Conservation (phyloP, 2,888 invertebrate species). For the Teleogryllus oceanicus region DNA sequence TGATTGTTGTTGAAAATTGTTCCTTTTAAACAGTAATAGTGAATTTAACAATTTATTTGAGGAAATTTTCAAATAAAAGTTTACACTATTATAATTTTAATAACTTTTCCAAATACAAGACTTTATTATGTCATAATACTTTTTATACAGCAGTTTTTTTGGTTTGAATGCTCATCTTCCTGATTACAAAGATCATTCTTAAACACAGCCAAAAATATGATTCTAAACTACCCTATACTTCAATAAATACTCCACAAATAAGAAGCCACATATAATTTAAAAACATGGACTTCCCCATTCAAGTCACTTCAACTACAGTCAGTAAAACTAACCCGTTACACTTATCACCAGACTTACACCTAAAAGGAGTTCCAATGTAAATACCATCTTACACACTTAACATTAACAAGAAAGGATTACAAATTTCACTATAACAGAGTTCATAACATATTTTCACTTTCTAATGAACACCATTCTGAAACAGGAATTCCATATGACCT, state of each 20-base stretch:
- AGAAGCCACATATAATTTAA: slow-evolving; percentile 18
- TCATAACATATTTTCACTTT: slow-evolving; percentile 18
- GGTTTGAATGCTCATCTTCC: neutral
- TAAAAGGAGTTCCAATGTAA: neutral
- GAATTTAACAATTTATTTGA: too few relatives aligned
- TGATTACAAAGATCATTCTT: neutral
- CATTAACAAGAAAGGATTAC: neutral
- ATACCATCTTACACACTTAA: slow-evolving; percentile 8
- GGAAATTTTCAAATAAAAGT: too few relatives aligned
- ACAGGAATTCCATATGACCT: neutral
- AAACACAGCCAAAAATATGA: slow-evolving; percentile 9
- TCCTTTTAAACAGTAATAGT: too few relatives aligned
- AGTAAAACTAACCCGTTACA: slow-evolving; percentile 6
- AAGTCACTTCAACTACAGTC: neutral
- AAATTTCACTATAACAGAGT: neutral
- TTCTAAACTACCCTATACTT: neutral
- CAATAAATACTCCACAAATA: neutral
- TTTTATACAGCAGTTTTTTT: neutral
- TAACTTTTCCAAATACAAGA: slow-evolving; percentile 6
- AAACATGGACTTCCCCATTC: neutral
- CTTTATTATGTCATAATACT: slow-evolving; percentile 1
- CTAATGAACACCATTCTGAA: neutral
- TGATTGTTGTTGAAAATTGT: too few relatives aligned
- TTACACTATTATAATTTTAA: neutral
- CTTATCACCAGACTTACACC: neutral